phyloP scores from a whole-genome alignment of 2,113 vertebrate species.

The Sylvilagus bachmani region DNA sequence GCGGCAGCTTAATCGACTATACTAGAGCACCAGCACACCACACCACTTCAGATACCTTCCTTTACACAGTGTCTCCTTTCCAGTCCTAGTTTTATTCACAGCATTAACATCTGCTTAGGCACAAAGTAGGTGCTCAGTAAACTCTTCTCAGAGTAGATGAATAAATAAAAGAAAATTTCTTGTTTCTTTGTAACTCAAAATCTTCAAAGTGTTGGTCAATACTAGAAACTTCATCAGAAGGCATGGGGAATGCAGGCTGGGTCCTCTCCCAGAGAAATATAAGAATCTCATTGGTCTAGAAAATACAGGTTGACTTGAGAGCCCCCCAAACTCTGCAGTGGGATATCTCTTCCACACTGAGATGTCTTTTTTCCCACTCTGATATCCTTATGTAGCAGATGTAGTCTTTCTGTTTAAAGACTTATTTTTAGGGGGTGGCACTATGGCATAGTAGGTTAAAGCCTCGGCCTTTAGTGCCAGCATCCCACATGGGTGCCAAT shows the following conservation, averaged over 20 bases:
- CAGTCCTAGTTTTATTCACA: not conserved
- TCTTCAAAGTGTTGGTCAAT: conserved; percentile 12
- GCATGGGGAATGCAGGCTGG: not conserved
- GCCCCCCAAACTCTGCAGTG: not conserved
- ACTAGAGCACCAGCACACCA: too few species aligned
- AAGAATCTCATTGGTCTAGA: not conserved
- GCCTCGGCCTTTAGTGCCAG: too few species aligned
- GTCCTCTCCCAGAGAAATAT: not conserved
- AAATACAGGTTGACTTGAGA: not conserved
- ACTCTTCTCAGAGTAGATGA: not conserved
- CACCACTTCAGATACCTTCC: not conserved
- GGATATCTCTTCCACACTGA: not conserved
- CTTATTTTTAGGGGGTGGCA: not conserved
- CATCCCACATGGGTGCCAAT: too few species aligned
- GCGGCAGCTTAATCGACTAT: too few species aligned
- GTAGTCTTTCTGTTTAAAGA: not conserved
- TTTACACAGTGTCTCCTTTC: not conserved
- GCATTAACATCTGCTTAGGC: not conserved
- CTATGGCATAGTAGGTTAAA: too few species aligned
- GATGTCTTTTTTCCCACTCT: not conserved
- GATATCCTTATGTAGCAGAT: not conserved
- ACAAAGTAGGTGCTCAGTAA: not conserved
- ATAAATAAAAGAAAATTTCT: not conserved
- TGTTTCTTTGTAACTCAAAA: not conserved
- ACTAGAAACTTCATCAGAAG: not conserved